A percentile compares a stretch with the other conserved stretches of the same genome.
These are phyloP conservation scores for Indicator maculatus DNA, from an alignment of 2,113 vertebrate species.

Conservation along the genomic window DNA sequence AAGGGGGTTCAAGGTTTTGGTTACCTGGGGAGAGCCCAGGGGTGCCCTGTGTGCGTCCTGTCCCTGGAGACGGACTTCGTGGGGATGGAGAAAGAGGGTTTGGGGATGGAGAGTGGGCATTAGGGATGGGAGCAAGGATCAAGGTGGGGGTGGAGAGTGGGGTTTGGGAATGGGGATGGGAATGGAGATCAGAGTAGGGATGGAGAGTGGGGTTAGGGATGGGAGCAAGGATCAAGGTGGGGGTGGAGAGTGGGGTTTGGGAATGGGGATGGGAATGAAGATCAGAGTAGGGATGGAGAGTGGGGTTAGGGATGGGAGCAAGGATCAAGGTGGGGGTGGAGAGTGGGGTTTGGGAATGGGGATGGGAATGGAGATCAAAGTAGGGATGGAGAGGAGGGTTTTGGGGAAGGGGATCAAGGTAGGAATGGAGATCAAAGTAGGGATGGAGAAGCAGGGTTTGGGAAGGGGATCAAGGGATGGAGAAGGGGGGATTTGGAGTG, in stretches of 20 bases:
- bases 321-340: background rate
- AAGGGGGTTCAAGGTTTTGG: background rate
- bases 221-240: background rate
- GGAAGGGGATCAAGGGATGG: background rate
- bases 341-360: background rate
- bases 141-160: background rate
- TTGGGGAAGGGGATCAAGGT: background rate
- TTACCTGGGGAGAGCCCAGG: background rate
- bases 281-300: background rate
- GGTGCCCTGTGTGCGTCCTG: accelerated
- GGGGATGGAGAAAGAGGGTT: background rate
- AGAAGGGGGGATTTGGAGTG: too few species aligned
- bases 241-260: background rate
- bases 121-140: too few species aligned
- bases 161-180: background rate
- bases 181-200: background rate
- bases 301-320: background rate
- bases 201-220: background rate
- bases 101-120: background rate
- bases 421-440: too few species aligned
- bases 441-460: background rate
- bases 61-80: background rate
- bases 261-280: background rate
- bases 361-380: too few species aligned
- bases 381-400: background rate